Evolutionary conservation across 2,797 vertebrate species (phyloP), one percentile per base, ranked within the genome.

Genomic region (Coilia nasus): DNA sequence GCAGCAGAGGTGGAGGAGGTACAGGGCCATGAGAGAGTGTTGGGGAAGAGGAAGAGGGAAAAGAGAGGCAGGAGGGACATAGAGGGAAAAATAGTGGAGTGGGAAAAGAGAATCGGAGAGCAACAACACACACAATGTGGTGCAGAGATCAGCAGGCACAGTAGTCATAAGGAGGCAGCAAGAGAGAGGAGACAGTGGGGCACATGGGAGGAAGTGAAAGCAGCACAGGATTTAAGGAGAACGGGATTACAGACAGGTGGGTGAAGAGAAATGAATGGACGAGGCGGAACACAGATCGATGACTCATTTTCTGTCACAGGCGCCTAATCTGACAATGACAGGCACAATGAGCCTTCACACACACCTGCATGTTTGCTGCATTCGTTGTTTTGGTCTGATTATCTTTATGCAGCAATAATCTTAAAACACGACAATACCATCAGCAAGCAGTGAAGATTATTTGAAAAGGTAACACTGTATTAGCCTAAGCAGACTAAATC

Each of bases 1-100:
- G 35, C 1, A 71, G 41, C 57, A 82, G 25, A 46, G 83, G 41
- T 14, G 25, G 0, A 81, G 87, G 19, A 85, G 81, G 80, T 35
- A 21, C 0, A 62, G 56, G 84, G 0, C 21, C 1, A 7, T 1
- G 82, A 41, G 81, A 28, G 57, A n/a, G 14, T 1, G 6, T 21
- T 71, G 14, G 10, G 23, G 19, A 7, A 54, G 3, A 85, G 28
- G 78, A 75, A 12, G 78, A 64, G 12, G 67, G 84, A 59, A 83
- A 35, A 56, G 5, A 81, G 21, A 87, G 47, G 0, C 0, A 0
- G n/a, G 44, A 57, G 41, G 19, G n/a, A 17, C 23, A 81, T 31
- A 12, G 41, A 80, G 7, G 44, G 12, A 21, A 11, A 47, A 17
- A 78, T 2, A 59, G 50, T 2, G 7, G 50, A 54, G 9, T 10